Conservation (phyloP, 2,113 vertebrate species). For the Odontophorus gujanensis region DNA sequence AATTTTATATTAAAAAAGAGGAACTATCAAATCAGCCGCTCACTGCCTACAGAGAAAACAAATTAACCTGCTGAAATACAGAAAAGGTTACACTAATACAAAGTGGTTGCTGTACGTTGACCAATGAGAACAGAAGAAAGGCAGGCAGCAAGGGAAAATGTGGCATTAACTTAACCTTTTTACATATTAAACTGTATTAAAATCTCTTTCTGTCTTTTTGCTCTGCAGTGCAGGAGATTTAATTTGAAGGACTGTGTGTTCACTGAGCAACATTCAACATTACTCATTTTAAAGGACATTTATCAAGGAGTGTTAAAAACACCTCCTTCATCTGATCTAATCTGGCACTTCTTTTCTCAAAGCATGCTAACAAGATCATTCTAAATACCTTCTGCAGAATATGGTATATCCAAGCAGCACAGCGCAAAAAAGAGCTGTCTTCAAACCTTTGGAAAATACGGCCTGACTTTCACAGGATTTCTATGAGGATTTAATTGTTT, state of each 20-base stretch:
- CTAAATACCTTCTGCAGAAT: slow-evolving; percentile 32
- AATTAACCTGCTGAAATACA: not conserved
- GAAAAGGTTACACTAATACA: slow-evolving; percentile 36
- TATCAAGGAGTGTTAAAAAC: slow-evolving; percentile 41
- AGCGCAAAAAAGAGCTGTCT: not conserved
- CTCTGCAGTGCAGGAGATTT: not conserved
- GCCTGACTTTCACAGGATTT: not conserved
- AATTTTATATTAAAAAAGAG: not conserved
- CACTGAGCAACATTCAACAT: not conserved
- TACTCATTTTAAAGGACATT: slow-evolving; percentile 22
- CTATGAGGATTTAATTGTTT: not conserved
- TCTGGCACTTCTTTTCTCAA: slow-evolving; percentile 10
- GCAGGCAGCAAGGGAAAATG: not conserved
- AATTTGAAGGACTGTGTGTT: not conserved
- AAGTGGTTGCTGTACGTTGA: not conserved
- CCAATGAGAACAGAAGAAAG: slow-evolving; percentile 21
- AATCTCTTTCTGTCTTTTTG: slow-evolving; percentile 25
- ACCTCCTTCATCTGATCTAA: slow-evolving; percentile 39
- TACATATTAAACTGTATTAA: slow-evolving; percentile 55
- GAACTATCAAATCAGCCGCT: not conserved
- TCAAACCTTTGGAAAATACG: not conserved
- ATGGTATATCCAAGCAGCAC: not conserved
- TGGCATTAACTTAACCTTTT: slow-evolving; percentile 71
- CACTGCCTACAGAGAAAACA: not conserved
- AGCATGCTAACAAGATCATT: slow-evolving; percentile 21